Evolutionary conservation across 2,797 vertebrate genomes (phyloP).

Genomic region (Heterohyrax brucei): DNA sequence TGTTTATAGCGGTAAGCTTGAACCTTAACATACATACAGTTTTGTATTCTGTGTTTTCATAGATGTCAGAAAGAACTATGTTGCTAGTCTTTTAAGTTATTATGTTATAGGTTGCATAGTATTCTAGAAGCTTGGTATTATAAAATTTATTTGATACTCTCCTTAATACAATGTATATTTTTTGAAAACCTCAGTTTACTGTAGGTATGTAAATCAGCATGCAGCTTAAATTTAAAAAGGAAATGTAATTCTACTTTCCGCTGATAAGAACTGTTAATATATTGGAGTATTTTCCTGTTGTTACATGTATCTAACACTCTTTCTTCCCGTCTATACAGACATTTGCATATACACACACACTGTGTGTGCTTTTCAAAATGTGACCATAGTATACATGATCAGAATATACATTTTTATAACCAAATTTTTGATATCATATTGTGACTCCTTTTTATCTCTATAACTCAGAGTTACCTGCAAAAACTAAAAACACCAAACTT

Average conservation of each 20-base stretch:
- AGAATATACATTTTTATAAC: slow-evolving; percentile 9
- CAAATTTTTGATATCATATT: background rate
- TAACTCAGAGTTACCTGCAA: background rate
- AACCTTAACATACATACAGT: background rate
- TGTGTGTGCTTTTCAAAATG: background rate
- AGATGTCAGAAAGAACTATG: background rate
- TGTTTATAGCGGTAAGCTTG: background rate
- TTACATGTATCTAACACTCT: background rate
- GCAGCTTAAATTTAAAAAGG: background rate
- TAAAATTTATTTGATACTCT: slow-evolving; percentile 12
- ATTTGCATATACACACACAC: background rate
- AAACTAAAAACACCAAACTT: no score
- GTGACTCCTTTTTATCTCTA: background rate
- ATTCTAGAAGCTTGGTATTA: slow-evolving; percentile 9
- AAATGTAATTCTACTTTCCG: slow-evolving; percentile 11
- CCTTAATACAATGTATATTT: background rate
- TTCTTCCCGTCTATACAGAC: background rate
- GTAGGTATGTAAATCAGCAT: background rate
- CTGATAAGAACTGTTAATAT: background rate
- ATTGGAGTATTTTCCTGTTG: background rate
- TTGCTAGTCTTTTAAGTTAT: slow-evolving; percentile 31
- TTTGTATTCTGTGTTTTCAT: background rate
- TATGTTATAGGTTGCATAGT: slow-evolving; percentile 26
- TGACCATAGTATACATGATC: slow-evolving; percentile 30
- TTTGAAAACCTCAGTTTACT: background rate